Conservation (phyloP, 2,888 invertebrate genomes). For the Acanthopleura granulata region DNA sequence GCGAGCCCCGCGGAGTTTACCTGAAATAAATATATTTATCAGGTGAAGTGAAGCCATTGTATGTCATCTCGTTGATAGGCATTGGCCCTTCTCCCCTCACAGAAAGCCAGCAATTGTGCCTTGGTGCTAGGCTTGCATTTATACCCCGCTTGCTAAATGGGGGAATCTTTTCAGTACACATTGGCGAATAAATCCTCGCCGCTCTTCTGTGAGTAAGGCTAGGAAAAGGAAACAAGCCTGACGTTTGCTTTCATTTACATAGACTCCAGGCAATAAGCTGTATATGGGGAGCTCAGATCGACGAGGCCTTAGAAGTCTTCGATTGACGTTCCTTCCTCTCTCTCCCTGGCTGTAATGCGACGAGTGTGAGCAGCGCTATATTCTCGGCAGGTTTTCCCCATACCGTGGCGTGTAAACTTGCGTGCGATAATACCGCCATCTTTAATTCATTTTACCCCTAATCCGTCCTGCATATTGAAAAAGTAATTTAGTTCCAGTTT, state of each 20-base stretch:
- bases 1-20: not conserved
- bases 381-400: not conserved
- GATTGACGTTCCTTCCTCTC: too few relatives aligned
- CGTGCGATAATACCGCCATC: slow-evolving; percentile 14
- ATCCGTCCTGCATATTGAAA: slow-evolving; percentile 19
- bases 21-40: slow-evolving; percentile 14
- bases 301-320: too few relatives aligned
- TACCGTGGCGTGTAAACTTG: slow-evolving; percentile 2
- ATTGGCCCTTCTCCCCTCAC: not conserved
- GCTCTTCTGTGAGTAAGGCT: not conserved
- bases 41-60: not conserved
- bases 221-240: not conserved
- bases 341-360: too few relatives aligned
- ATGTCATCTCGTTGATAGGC: not conserved
- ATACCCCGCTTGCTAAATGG: slow-evolving; percentile 2
- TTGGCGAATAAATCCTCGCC: slow-evolving; percentile 3
- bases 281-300: too few relatives aligned
- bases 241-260: not conserved
- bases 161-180: slow-evolving; percentile 9
- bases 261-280: not conserved
- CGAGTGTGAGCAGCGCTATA: not conserved
- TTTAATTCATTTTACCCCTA: slow-evolving; percentile 15
- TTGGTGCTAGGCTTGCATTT: slow-evolving; percentile 12
- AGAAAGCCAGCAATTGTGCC: slow-evolving; percentile 1
- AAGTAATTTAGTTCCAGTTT: slow-evolving; percentile 15